These are phyloP conservation scores for Drosophila sechellia DNA, from an alignment of 1,140 invertebrate species.

Conservation along the genomic window DNA sequence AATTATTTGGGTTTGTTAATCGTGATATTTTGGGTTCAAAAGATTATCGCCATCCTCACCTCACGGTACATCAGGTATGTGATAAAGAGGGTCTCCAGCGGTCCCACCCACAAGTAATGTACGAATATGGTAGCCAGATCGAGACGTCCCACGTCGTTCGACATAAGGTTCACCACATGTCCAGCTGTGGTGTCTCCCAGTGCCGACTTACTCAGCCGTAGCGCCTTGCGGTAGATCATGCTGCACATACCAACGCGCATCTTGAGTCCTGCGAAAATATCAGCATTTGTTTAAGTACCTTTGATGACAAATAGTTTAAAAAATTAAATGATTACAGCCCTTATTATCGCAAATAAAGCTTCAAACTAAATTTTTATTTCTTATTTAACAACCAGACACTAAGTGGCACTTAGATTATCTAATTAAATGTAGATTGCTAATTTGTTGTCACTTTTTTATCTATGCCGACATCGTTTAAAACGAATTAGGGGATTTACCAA, in stretches of 20 bases:
- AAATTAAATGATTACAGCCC: no score
- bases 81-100: slow-evolving; percentile 91
- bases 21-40: no score
- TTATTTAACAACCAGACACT: no score
- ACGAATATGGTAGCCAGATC: slow-evolving; percentile 89
- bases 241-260: slow-evolving; percentile 91
- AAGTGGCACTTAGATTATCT: not conserved
- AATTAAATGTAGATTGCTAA: not conserved
- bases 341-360: not conserved
- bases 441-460: not conserved
- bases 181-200: slow-evolving; percentile 92
- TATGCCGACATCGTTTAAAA: not conserved
- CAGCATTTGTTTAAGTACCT: not conserved
- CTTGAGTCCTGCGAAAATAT: slow-evolving; percentile 86
- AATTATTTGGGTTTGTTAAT: not conserved
- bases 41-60: slow-evolving; percentile 38
- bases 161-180: slow-evolving; percentile 96
- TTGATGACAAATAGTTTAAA: not conserved
- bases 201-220: slow-evolving; percentile 89
- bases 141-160: slow-evolving; percentile 93
- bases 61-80: slow-evolving; percentile 91
- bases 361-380: not conserved
- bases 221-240: slow-evolving; percentile 92
- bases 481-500: not conserved
- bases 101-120: slow-evolving; percentile 92